Conservation (phyloP, 2,797 vertebrate genomes). For the Neosilurus mollespiculum region DNA sequence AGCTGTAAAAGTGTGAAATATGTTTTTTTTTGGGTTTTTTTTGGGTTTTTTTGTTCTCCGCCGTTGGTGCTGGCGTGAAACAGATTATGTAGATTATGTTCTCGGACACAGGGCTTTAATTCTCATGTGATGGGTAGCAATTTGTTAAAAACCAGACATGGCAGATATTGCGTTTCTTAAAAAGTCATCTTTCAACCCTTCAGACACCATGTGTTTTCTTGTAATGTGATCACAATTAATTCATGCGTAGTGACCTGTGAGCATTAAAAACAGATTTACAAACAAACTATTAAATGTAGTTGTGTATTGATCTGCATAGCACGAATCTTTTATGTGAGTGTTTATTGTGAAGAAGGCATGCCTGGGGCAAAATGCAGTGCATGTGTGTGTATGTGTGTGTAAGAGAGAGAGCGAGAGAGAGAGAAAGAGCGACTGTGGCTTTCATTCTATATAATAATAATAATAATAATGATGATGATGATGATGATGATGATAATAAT, state of each 20-base stretch:
- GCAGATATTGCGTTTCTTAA: not conserved
- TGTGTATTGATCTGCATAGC: not conserved
- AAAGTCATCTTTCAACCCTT: not conserved
- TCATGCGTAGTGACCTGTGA: not conserved
- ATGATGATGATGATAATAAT: too few species aligned
- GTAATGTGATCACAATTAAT: not conserved
- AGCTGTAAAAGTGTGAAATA: not conserved
- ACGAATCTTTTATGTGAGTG: not conserved
- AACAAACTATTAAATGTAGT: not conserved
- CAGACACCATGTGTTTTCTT: not conserved
- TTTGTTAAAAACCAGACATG: not conserved
- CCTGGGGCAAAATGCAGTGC: not conserved
- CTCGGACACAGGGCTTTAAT: not conserved
- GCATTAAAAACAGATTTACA: not conserved
- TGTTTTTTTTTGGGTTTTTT: not conserved
- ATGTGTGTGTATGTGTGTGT: not conserved
- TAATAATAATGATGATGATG: too few species aligned
- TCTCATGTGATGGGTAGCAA: not conserved
- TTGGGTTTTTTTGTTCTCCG: not conserved
- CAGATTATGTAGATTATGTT: not conserved
- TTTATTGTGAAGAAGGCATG: not conserved
- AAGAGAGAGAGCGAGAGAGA: too few species aligned
- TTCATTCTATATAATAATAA: too few species aligned
- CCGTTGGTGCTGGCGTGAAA: not conserved
- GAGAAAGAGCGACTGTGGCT: too few species aligned